These are phyloP conservation scores for Varecia variegata DNA, from an alignment of 2,797 vertebrate genomes.

Conservation along the genomic window DNA sequence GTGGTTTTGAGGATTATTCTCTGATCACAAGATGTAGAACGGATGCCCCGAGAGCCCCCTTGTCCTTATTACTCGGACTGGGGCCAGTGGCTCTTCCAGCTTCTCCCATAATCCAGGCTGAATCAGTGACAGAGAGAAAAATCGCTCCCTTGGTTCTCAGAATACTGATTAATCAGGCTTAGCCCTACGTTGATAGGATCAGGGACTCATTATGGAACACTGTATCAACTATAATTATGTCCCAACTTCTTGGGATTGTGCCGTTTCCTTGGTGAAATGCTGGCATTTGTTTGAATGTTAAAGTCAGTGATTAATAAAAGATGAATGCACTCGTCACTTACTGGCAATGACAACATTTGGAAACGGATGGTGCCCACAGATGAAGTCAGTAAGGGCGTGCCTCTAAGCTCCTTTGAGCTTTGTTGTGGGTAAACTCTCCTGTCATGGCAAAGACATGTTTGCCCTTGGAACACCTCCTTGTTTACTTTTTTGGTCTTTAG, in stretches of 20 bases:
- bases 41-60: not conserved
- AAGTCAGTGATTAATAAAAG: conserved; percentile 58
- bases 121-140: not conserved
- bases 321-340: not conserved
- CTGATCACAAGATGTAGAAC: not conserved
- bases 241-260: not conserved
- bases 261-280: conserved; percentile 53
- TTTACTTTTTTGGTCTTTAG: not conserved
- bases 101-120: not conserved
- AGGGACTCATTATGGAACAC: not conserved
- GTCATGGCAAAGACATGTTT: not conserved
- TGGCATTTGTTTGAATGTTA: conserved; percentile 33
- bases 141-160: not conserved
- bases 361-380: not conserved
- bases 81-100: not conserved
- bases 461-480: not conserved
- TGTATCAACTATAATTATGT: conserved; percentile 3
- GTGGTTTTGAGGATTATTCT: not conserved
- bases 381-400: conserved; percentile 45
- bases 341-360: conserved; percentile 29
- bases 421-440: not conserved
- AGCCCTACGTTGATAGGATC: conserved; percentile 28
- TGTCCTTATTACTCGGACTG: not conserved
- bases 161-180: not conserved
- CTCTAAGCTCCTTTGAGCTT: not conserved